Base-by-base conservation (phyloP, 2,888 invertebrate genomes). In the Pseudeuparius sepicola region DNA sequence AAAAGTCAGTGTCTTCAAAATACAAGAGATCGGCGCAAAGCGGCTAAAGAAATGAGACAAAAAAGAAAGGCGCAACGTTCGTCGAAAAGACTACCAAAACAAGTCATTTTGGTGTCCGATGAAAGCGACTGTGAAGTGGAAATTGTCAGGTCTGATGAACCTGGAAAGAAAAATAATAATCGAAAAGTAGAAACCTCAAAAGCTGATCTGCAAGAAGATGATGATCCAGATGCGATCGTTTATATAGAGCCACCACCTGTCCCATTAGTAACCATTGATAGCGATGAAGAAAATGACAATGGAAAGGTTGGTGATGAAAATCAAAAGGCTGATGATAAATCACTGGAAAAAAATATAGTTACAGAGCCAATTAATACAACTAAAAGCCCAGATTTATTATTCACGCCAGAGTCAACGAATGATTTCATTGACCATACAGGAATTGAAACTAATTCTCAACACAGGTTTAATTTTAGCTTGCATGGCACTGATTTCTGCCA, bases 401-500 rank as follows among this genome's bases (percentile, higher is more conserved):
- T n/a, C n/a, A n/a, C n/a, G n/a, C n/a, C n/a, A n/a, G 38, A 42
- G 4, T 20, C 40, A 11, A 45, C 52, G 14, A 55, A 56, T 40
- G 58, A 57, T 42, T 58, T 57, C 34, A 34, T 58, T 13, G 51
- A 50, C 14, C 47, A 42, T 28, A 27, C 46, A 6, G 31, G 30
- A 5, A 27, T 44, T 13, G 44, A 51, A 15, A 43, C n/a, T n/a
- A n/a, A 45, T 14, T 39, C 42, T 17, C 41, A 41, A 3, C 33
- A 44, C 5, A 46, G 52, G 11, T 58, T 57, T 36, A 55, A 57
- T 40, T 55, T 56, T 32, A 43, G 51, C 33, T 44, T 55, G 25
- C 56, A 57, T 35, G 57, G 54, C 9, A 42, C 51, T 14, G 57
- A 56, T 39, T 55, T 56, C 34, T 42, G 40, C 24, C 47, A 48